Base-by-base conservation (phyloP, 2,888 invertebrate genomes). In the Melinopterus prodromus region DNA sequence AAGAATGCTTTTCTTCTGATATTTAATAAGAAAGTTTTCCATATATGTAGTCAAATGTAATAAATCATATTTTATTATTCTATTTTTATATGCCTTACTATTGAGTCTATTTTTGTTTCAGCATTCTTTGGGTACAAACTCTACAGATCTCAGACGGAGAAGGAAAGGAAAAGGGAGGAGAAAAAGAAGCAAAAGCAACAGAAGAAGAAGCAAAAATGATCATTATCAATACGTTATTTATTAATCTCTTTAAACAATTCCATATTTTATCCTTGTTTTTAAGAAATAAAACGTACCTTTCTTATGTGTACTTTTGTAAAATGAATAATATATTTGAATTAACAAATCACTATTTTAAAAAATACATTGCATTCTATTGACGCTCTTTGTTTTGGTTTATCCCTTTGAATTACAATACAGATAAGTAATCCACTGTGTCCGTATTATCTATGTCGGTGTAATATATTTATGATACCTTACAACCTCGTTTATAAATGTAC, bases 91-190 rank as follows among this genome's bases (percentile, higher is more conserved):
- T 26, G 26, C 26, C 26, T 26, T 26, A 26, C 26, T 26, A 26
- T 26, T 26, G 26, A 26, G 26, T 6, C n/a, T 74, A 12, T 83
- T 86, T 86, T 86, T 82, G 80, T 94, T 93, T 7, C 92, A 97
- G 97, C 94, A 81, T 95, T 97, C 90, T 96, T 97, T 90, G 95
- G 95, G 82, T 96, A 95, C 91, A 96, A 96, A 89, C 90, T 97
- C 78, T 95, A 95, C 90, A 94, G 93, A 89, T 95, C 95, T 78
- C 90, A 96, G 84, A 92, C 92, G 84, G 95, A 95, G 36, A 95
- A 95, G 86, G 94, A 96, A 85, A 90, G 91, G 81, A 94, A 93
- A 85, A 92, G 93, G 83, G 95, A 96, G 87, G 96, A 96, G 86
- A 97, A 97, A 90, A 94, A 93, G 86, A 95, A 94, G 86, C 90